Evolutionary conservation across 2,888 invertebrate genomes (phyloP), one percentile per base, ranked within the genome.

Genomic region (Iselma pallidipennis): DNA sequence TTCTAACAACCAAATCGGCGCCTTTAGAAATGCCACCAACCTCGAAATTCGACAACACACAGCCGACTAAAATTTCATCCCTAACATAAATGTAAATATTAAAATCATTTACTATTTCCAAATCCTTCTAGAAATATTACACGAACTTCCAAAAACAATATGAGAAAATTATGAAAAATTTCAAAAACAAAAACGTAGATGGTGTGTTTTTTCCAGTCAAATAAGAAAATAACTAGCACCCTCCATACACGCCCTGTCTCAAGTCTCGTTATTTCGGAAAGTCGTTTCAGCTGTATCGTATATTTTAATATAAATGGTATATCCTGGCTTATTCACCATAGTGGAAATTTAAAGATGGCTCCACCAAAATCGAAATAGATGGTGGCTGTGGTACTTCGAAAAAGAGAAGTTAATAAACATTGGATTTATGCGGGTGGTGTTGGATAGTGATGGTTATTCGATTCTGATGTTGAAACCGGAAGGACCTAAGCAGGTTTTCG

Each of bases 281-380:
- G 23, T 21, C 51, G 49, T 52, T 55, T 28, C 28, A 52, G 45
- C 61, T 57, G 57, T 58, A 62, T 61, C 69, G 66, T 68, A 70
- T 68, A 71, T 68, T 68, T 71, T 71, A 68, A 71, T 68, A 66
- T 61, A 66, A 57, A 63, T 56, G 49, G 5, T 51, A 49, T 29
- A 50, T 52, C 51, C 48, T 48, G 59, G 62, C 55, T 58, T 58
- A 62, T 55, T 51, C 54, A 48, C 33, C 31, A 37, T 21, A 21
- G 55, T 52, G 28, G 57, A 51, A 62, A 58, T 62, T 58, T 57
- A 42, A 58, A 55, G 57, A 62, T 57, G 57, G 48, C 55, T 58
- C 58, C 51, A 4, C 9, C 21, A 21, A 62, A 58, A 62, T 58
- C 57, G 63, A 55, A 55, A 58, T 59, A 37, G 59, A 62, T 62